Base-by-base conservation (phyloP, 2,888 invertebrate genomes). In the Kryphioiulus occultus region DNA sequence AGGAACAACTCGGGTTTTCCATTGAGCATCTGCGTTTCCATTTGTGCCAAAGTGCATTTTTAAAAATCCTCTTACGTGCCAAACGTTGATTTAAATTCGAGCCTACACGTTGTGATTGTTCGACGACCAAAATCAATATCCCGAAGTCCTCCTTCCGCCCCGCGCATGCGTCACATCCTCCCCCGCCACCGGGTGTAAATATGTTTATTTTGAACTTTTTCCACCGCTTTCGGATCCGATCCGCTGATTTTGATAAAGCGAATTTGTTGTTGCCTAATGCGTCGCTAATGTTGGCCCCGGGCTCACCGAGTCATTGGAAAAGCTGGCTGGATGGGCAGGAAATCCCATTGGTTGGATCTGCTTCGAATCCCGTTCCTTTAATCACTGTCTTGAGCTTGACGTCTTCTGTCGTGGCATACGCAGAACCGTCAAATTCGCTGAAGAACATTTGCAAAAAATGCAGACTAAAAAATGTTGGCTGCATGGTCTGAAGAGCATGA, bases 1-100 rank as follows among this genome's bases (percentile, higher is more conserved):
- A 26, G 26, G 26, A 68, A 68, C 68, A 68, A 68, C 9, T 68
- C 26, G 68, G n/a, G n/a, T n/a, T 35, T 35, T 35, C 35, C 7
- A 4, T 7, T 35, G 26, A 68, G 68, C 68, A 68, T 10, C 68
- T 68, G 68, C 68, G 59, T 59, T 59, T 59, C 59, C 17, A 68
- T 68, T 68, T 26, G 68, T 26, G 10, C 68, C 68, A 68, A 68
- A 68, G 68, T 68, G 68, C 68, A 68, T 10, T 68, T 68, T 68
- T 68, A 68, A 68, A n/a, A 68, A 68, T 68, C 68, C 68, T 68
- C 68, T 68, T 68, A 59, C 59, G 59, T 59, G 59, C 59, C 59
- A 59, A 59, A 59, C n/a, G 59, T 59, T 59, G 68, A 68, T 68
- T 68, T 68, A 26, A 26, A 68, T 68, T 68, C 68, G 12, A 68